phyloP scores from a whole-genome alignment of 53 echinoderm and acorn worm genomes.

The Arbacia lixula region DNA sequence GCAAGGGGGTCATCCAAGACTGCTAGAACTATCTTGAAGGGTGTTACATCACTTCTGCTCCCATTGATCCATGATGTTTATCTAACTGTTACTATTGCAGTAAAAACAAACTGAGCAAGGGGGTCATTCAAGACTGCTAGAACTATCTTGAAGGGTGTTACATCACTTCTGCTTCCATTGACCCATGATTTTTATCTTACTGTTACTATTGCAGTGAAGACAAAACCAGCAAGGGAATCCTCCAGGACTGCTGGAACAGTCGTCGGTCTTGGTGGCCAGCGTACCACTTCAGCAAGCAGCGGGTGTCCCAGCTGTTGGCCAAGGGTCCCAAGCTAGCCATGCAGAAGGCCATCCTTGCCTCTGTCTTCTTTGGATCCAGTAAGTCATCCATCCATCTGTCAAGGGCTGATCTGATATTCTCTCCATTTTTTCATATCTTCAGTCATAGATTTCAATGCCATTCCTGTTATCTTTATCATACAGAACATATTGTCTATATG shows the following conservation, averaged over 20 bases:
- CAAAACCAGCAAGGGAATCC: neutral
- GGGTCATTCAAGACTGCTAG: neutral
- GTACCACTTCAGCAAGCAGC: constrained; percentile 21
- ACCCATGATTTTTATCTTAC: neutral
- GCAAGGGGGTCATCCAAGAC: too few relatives aligned
- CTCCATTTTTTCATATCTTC: too few relatives aligned
- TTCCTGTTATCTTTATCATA: too few relatives aligned
- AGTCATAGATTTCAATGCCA: neutral
- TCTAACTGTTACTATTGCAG: too few relatives aligned
- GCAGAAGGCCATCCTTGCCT: constrained; percentile 14
- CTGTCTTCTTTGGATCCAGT: constrained; percentile 31
- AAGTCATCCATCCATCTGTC: neutral
- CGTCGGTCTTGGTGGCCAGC: constrained; percentile 22
- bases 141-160: neutral
- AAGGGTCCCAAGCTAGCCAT: neutral
- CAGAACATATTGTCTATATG: too few relatives aligned
- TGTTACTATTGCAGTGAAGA: neutral
- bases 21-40: too few relatives aligned
- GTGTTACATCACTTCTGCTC: too few relatives aligned
- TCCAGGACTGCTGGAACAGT: neutral
- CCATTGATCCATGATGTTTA: too few relatives aligned
- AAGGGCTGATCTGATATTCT: too few relatives aligned
- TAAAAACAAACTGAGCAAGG: neutral
- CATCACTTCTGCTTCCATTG: too few relatives aligned
- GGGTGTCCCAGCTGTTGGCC: neutral